phyloP scores from a whole-genome alignment of 1,140 invertebrate species.

The Neuroterus valhalla region DNA sequence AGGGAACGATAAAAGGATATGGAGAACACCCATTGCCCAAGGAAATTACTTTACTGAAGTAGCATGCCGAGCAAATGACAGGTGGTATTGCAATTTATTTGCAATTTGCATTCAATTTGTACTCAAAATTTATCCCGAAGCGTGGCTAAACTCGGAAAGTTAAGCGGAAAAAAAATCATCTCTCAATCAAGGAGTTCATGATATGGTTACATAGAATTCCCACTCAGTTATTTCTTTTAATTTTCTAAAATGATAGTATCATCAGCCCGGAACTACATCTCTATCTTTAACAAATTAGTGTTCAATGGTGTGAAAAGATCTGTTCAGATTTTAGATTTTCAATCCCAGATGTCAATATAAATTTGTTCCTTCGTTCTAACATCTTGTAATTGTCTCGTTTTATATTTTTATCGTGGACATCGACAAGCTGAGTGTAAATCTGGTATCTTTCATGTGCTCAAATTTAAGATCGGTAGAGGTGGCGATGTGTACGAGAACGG shows the following conservation, averaged over 20 bases:
- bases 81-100: constrained; percentile 60
- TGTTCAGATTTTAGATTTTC: constrained; percentile 8
- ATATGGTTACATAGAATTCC: too few relatives aligned
- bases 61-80: constrained; percentile 57
- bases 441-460: not conserved
- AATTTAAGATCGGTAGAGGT: constrained; percentile 42
- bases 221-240: too few relatives aligned
- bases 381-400: constrained; percentile 8
- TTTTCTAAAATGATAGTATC: too few relatives aligned
- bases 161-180: not conserved
- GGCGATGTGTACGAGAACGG: constrained; percentile 56
- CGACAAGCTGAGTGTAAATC: constrained; percentile 10
- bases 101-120: constrained; percentile 65
- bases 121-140: constrained; percentile 51
- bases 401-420: constrained; percentile 11
- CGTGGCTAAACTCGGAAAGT: not conserved
- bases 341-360: not conserved
- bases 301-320: not conserved
- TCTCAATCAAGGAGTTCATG: not conserved
- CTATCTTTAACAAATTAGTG: too few relatives aligned
- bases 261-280: too few relatives aligned
- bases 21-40: constrained; percentile 32
- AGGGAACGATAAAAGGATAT: not conserved
- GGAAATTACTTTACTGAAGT: constrained; percentile 61
- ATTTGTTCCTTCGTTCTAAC: not conserved